These are phyloP conservation scores for Diabrotica virgifera DNA, from an alignment of 1,140 invertebrate species.

Conservation along the genomic window DNA sequence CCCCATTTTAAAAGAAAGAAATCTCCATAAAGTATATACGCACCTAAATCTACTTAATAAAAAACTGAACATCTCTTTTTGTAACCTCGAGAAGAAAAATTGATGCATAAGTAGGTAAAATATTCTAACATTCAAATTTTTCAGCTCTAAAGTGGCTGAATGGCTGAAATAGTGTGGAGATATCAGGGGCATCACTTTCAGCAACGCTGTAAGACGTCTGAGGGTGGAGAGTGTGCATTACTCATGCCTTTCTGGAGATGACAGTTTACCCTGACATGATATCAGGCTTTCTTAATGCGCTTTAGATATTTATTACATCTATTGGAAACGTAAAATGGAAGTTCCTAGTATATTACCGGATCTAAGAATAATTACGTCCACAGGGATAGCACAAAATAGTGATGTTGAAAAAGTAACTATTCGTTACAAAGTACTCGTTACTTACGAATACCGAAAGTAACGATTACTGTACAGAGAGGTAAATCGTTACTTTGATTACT, in stretches of 20 bases:
- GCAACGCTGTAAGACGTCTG: slow-evolving; percentile 7
- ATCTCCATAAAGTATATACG: slow-evolving; percentile 2
- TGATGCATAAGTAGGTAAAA: slow-evolving; percentile 16
- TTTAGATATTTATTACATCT: slow-evolving; percentile 20
- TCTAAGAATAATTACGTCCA: not conserved
- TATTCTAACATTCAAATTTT: slow-evolving; percentile 14
- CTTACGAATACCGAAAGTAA: too few species aligned
- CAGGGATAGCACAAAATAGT: too few species aligned
- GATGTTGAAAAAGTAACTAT: too few species aligned
- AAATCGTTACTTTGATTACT: too few species aligned
- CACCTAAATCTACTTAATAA: slow-evolving; percentile 8
- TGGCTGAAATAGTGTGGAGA: slow-evolving; percentile 15
- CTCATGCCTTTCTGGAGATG: slow-evolving; percentile 24
- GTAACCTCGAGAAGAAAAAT: slow-evolving; percentile 14
- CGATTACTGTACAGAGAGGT: too few species aligned
- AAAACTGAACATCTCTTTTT: slow-evolving; percentile 11
- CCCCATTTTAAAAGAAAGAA: not conserved
- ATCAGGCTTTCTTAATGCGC: slow-evolving; percentile 18
- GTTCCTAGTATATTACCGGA: slow-evolving; percentile 14
- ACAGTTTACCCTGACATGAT: slow-evolving; percentile 20
- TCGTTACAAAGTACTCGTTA: too few species aligned
- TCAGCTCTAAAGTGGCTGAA: slow-evolving; percentile 17
- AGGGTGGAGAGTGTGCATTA: slow-evolving; percentile 20
- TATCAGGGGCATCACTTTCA: slow-evolving; percentile 23
- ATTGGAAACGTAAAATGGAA: slow-evolving; percentile 13